These are phyloP conservation scores for Phalacrocorax brasilianus DNA, from an alignment of 2,113 vertebrate species.

Conservation along the genomic window DNA sequence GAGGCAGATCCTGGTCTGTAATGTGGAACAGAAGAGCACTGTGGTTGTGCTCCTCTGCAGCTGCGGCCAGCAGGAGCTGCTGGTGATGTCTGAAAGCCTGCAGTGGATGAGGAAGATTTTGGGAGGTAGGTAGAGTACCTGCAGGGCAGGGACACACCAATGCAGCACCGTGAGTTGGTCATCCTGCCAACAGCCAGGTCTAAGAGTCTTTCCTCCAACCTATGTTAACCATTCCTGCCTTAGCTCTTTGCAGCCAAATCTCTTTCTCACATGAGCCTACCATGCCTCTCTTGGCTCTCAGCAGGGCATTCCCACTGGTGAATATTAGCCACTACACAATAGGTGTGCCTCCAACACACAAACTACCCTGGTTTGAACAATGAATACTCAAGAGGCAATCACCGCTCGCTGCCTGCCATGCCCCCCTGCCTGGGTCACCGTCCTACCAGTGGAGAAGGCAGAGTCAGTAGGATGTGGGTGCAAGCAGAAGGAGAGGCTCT, in stretches of 20 bases:
- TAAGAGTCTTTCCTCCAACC: not conserved
- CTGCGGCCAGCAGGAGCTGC: not conserved
- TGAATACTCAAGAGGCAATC: not conserved
- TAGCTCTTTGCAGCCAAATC: not conserved
- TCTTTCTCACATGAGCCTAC: not conserved
- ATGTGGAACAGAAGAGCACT: slow-evolving; percentile 44
- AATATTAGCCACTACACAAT: not conserved
- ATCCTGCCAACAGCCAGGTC: not conserved
- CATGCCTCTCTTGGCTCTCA: not conserved
- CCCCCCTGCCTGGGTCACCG: not conserved
- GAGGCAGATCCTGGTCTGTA: not conserved
- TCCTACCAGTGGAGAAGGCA: not conserved
- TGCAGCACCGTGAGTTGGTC: not conserved
- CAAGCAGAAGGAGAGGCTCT: not conserved
- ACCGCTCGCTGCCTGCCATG: not conserved
- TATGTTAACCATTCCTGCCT: not conserved
- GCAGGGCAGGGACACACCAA: not conserved
- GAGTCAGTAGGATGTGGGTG: not conserved
- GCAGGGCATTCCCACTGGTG: not conserved
- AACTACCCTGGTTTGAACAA: not conserved
- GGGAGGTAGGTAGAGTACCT: not conserved
- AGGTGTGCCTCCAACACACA: accelerated
- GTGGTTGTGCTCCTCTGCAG: not conserved
- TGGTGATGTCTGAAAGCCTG: not conserved
- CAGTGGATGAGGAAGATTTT: accelerated